Evolutionary conservation across 1,140 invertebrate genomes (phyloP).

Genomic region (Arctopsyche grandis): DNA sequence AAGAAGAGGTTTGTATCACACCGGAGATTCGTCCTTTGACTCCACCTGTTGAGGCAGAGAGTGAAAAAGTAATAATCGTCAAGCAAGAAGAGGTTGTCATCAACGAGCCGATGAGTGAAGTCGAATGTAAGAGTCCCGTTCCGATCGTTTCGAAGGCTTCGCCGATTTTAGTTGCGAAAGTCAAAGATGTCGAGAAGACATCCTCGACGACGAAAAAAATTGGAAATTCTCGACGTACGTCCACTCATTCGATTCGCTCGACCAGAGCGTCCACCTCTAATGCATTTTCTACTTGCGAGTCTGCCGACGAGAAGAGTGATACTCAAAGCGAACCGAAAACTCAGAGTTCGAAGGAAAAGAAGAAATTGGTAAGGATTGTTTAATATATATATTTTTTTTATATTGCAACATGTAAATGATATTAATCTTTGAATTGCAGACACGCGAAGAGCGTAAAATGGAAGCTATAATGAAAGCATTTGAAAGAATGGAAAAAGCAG

Average conservation of each 20-base stretch:
- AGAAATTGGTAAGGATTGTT: slow-evolving; percentile 64
- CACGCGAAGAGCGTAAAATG: slow-evolving; percentile 95
- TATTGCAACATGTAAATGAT: slow-evolving; percentile 30
- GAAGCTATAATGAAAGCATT: slow-evolving; percentile 95
- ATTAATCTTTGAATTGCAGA: slow-evolving; percentile 66
- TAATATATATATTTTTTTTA: slow-evolving; percentile 23
- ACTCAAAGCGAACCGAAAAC: slow-evolving; percentile 70
- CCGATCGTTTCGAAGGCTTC: slow-evolving; percentile 36
- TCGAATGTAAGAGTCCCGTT: slow-evolving; percentile 44
- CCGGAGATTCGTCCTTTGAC: not conserved
- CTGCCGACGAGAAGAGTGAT: slow-evolving; percentile 63
- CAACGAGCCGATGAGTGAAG: slow-evolving; percentile 38
- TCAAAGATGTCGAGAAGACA: slow-evolving; percentile 27
- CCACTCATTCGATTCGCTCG: slow-evolving; percentile 60
- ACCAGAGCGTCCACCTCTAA: slow-evolving; percentile 59
- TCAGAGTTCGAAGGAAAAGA: slow-evolving; percentile 61
- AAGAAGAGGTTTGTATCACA: not conserved
- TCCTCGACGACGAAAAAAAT: slow-evolving; percentile 17
- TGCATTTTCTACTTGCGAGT: slow-evolving; percentile 58
- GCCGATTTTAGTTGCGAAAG: slow-evolving; percentile 57
- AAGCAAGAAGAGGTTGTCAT: slow-evolving; percentile 45
- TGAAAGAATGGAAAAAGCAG: slow-evolving; percentile 82
- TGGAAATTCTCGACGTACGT: slow-evolving; percentile 60
- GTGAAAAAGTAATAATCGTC: not conserved
- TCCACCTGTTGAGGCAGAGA: not conserved